A percentile compares a stretch with the other conserved stretches of the same genome.
These are phyloP conservation scores for Brachypodius melanocephalos DNA, from an alignment of 2,113 vertebrate species.

Conservation along the genomic window DNA sequence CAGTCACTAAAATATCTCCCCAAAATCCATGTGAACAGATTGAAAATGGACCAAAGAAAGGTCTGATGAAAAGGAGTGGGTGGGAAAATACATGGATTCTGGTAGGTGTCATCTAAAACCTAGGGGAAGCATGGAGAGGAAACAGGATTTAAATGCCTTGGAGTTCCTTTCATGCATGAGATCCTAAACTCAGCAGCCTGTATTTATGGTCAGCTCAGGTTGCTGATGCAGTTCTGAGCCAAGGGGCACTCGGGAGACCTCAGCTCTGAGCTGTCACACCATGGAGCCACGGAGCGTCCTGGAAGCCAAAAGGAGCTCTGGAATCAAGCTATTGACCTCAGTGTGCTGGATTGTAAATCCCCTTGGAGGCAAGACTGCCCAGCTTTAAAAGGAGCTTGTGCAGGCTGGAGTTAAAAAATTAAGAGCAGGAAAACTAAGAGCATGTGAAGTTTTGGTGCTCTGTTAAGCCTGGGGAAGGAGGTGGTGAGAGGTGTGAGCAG, in stretches of 20 bases:
- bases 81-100: not conserved
- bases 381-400: not conserved
- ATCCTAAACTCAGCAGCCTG: not conserved
- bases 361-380: not conserved
- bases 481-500: fast-evolving
- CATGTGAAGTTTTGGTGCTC: fast-evolving
- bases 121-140: not conserved
- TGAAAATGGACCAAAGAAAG: not conserved
- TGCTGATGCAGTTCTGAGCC: not conserved
- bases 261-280: fast-evolving
- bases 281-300: fast-evolving
- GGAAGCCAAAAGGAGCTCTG: not conserved
- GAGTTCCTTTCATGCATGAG: not conserved
- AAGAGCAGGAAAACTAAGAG: not conserved
- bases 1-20: not conserved
- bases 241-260: not conserved
- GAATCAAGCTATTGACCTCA: not conserved
- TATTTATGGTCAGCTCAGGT: not conserved
- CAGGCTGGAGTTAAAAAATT: not conserved
- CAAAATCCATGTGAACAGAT: not conserved
- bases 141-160: not conserved
- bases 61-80: not conserved
- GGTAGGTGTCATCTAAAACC: not conserved
- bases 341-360: not conserved
- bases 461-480: not conserved